phyloP scores from a whole-genome alignment of 2,888 invertebrate species.

The Argyra leucocephala region DNA sequence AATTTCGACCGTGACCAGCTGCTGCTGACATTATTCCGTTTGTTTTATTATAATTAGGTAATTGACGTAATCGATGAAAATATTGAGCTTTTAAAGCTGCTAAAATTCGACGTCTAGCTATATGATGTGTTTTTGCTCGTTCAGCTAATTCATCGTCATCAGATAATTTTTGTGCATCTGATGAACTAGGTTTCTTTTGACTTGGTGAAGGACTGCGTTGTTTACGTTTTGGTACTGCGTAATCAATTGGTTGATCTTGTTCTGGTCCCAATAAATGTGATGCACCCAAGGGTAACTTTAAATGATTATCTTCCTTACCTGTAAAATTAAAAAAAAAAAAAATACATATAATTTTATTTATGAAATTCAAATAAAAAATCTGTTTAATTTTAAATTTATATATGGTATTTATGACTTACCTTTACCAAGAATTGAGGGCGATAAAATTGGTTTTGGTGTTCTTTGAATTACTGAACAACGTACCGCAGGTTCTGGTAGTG shows the following conservation, averaged over 20 bases:
- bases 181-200: conserved; percentile 37
- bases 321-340: background rate
- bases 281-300: conserved; percentile 46
- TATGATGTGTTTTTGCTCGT: conserved; percentile 56
- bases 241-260: conserved; percentile 81
- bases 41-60: conserved; percentile 31
- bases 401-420: too few relatives aligned
- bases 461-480: conserved; percentile 75
- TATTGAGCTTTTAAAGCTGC: conserved; percentile 35
- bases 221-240: conserved; percentile 73
- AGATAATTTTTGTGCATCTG: conserved; percentile 15
- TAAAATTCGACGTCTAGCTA: conserved; percentile 59
- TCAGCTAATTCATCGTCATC: conserved; percentile 32
- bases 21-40: conserved; percentile 62
- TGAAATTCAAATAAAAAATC: too few relatives aligned
- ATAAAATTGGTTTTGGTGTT: conserved; percentile 50
- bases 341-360: background rate
- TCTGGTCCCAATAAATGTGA: conserved; percentile 50
- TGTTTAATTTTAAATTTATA: too few relatives aligned
- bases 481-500: conserved; percentile 57
- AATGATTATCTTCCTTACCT: conserved; percentile 41
- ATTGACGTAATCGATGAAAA: conserved; percentile 43
- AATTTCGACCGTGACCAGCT: conserved; percentile 68
- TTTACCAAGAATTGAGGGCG: conserved; percentile 13
- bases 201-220: conserved; percentile 21